Base-by-base conservation (phyloP, 2,797 vertebrate species). In the Rhinella marina region DNA sequence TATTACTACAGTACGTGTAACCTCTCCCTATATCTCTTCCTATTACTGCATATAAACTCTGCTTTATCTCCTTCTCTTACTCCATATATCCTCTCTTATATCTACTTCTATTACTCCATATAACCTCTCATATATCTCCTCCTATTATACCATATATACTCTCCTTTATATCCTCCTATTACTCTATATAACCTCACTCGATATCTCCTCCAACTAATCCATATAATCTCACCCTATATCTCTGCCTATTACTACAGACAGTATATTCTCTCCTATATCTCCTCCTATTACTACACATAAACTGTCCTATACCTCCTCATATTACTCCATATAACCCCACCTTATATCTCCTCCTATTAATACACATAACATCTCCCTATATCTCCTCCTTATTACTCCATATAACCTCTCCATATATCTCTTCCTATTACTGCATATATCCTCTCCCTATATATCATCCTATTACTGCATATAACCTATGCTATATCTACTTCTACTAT, bases 1-100 rank as follows among this genome's bases (percentile, higher is more conserved):
- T 76, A 25, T 61, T 85, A 56, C 56, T 62, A n/a, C 16, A 87
- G n/a, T n/a, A n/a, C n/a, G n/a, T 73, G 54, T 75, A 75, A 50
- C 54, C 57, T 7, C 11, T 6, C 4, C 5, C 41, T 41, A 41
- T 41, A 41, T 41, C 3, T 41, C 4, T 0, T 41, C 61, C n/a
- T 87, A 32, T 82, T 52, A 48, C 41, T 82, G 19, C 56, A 59
- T 54, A 75, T 64, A 82, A 61, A 41, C 12, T 23, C n/a, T 23
- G 23, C 13, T 48, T 29, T 81, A 70, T 32, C 21, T 25, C 7
- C 64, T 76, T 32, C 29, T 27, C 27, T 29, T 52, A 54, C 16
- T 11, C 50, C 13, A 29, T 78, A 32, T 79, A 59, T 2, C 16
- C 17, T 48, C 17, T 2, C 19, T 9, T 10, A 48, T 48, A 73